Evolutionary conservation across 1,140 invertebrate genomes (phyloP), one percentile per base, ranked within the genome.

Genomic region (Bursaphelenchus mucronatus): DNA sequence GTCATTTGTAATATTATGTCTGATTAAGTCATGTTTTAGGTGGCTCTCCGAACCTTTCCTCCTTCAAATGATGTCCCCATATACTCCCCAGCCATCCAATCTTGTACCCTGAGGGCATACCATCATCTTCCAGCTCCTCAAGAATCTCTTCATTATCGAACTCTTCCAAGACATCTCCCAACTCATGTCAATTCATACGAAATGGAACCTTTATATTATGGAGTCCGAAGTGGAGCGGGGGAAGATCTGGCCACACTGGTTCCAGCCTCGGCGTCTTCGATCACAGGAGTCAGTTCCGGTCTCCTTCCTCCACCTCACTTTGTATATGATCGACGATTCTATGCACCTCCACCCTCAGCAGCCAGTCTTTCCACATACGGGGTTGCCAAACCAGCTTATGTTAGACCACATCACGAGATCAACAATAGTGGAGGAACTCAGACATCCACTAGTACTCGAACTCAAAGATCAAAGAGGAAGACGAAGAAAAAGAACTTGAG

Each of bases 291-390:
- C 13, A 39, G 13, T 13, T 63, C 61, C 17, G 21, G 13, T 3
- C 11, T 58, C 8, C 19, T 58, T n/a, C 61, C 53, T n/a, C 10
- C 30, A n/a, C 61, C 53, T 39, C 54, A 13, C 2, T 30, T 11
- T 30, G n/a, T 13, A 13, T 13, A 13, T 13, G 10, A 59, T 43
- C 53, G 19, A 6, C 47, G 53, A 21, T 63, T 66, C 43, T 66
- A 66, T 45, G 64, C 63, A 11, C 64, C 64, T 21, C 64, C 64
- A n/a, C 63, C 63, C 15, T 66, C 64, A 4, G 63, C 51, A 8
- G 64, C 64, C 11, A 63, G 58, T n/a, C 10, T 66, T n/a, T 66
- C 63, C 15, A 66, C 64, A n/a, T 66, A 66, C 45, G 64, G 64
- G 3, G 51, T 66, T 10, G 63, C 45, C 9, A 64, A 64, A 63